Conservation (phyloP, 2,888 invertebrate genomes). For the Athrips mouffetella region DNA sequence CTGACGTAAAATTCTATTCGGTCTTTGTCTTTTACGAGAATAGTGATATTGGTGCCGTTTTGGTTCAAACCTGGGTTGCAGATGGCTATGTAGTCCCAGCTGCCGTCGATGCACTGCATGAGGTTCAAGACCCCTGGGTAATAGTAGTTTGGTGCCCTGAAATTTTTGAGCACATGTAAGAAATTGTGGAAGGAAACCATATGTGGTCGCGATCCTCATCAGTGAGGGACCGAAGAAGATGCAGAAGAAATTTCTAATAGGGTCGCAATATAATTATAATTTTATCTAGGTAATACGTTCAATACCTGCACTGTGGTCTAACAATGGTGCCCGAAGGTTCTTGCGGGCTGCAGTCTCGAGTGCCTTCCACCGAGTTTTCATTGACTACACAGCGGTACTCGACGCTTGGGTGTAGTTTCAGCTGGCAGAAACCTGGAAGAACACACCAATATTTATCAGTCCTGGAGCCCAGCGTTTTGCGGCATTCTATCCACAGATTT, state of each 20-base stretch:
- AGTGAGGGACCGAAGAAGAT: no score
- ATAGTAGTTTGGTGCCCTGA: conserved; percentile 46
- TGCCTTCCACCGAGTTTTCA: conserved; percentile 26
- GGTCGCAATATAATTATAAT: no score
- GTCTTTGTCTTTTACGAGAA: conserved; percentile 44
- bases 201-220: no score
- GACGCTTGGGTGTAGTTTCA: conserved; percentile 40
- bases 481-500: no score
- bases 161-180: no score
- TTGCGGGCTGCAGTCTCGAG: conserved; percentile 33
- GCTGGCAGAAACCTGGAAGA: conserved; percentile 42
- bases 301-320: conserved; percentile 37
- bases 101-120: conserved; percentile 47
- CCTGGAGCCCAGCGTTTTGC: no score
- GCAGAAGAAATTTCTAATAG: no score
- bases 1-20: conserved; percentile 39
- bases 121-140: conserved; percentile 27
- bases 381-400: conserved; percentile 38
- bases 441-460: no score
- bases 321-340: conserved; percentile 44
- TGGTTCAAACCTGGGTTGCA: conserved; percentile 51
- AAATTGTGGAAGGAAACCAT: no score
- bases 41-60: conserved; percentile 48
- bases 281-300: conserved; percentile 54
- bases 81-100: conserved; percentile 42